Conservation (phyloP, 2,113 vertebrate species). For the Triplophysa rosa region DNA sequence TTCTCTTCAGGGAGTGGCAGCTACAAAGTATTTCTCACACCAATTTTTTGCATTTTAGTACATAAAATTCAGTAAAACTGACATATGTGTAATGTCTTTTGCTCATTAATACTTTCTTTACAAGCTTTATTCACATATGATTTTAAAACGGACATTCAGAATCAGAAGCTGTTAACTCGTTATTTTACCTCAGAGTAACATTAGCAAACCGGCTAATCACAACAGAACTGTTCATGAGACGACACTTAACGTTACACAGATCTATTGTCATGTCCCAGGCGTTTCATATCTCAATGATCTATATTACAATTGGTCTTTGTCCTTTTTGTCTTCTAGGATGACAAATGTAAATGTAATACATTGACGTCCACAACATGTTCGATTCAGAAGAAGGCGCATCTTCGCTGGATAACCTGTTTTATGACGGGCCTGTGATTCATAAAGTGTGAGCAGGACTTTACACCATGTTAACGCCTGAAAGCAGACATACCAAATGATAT, state of each 20-base stretch:
- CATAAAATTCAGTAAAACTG: neutral
- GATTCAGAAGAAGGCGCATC: conserved; percentile 70
- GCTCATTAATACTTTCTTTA: neutral
- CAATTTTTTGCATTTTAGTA: neutral
- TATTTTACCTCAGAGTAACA: conserved; percentile 3
- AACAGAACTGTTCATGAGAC: neutral
- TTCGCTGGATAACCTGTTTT: conserved; percentile 82
- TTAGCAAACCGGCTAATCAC: neutral
- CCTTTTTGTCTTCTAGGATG: neutral
- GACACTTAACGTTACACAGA: neutral
- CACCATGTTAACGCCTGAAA: neutral
- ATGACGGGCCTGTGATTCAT: conserved; percentile 75
- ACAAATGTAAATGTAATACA: neutral
- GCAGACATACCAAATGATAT: neutral
- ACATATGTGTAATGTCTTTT: neutral
- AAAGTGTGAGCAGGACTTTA: conserved; percentile 77
- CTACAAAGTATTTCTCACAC: neutral
- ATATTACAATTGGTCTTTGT: conserved; percentile 6
- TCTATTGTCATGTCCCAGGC: neutral
- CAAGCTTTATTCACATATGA: neutral
- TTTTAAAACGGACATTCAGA: neutral
- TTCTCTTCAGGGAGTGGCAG: neutral
- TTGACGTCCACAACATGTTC: conserved; percentile 69
- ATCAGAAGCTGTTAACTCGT: neutral
- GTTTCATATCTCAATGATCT: neutral